Evolutionary conservation across 2,888 invertebrate genomes (phyloP), one percentile per base, ranked within the genome.

Genomic region (Lathronympha strigana): DNA sequence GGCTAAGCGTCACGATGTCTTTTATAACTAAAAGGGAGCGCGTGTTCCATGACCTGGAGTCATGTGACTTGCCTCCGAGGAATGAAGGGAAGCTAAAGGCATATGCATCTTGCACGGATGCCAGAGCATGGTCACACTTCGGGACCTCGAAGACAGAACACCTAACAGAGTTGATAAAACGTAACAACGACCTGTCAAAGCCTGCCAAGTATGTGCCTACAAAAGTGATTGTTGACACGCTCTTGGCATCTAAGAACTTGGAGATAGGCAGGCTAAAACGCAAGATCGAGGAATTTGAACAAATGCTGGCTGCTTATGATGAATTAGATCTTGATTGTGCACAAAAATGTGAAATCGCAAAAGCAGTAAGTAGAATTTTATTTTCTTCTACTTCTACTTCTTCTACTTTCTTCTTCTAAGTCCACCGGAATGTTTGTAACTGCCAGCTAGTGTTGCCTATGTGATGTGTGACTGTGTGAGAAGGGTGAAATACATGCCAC

Each of bases 121-220:
- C 92, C 5, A 81, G 94, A 64, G 93, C 93, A 1, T 94, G 94
- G 94, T 92, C 93, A 8, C 92, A 92, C 73, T 91, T 92, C 73
- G 82, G 86, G 61, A 88, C 93, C 43, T 93, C 93, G 63, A 89
- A 93, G 71, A 87, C 89, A 47, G 93, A 93, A 76, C 93, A 94
- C 72, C 87, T 94, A 69, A 83, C 93, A 23, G 94, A 94, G 58
- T 76, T 93, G 62, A 90, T 93, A 62, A 92, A 90, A 71, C 77
- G 87, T 36, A 92, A 92, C 76, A 88, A 88, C 61, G 87, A 88
- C 53, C 83, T 73, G 4, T 79, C 53, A 25, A 63, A 84, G 61
- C 78, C 83, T 3, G 80, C 86, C 1, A 90, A 91, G 75, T 91
- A 90, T 63, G 69, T 92, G 51, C 90, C 92, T 0, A 90, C 89